Percentiles rank a stretch among this genome's conserved stretches.
Conservation (phyloP, 2,888 invertebrate species). For the Leucophenga montana region DNA sequence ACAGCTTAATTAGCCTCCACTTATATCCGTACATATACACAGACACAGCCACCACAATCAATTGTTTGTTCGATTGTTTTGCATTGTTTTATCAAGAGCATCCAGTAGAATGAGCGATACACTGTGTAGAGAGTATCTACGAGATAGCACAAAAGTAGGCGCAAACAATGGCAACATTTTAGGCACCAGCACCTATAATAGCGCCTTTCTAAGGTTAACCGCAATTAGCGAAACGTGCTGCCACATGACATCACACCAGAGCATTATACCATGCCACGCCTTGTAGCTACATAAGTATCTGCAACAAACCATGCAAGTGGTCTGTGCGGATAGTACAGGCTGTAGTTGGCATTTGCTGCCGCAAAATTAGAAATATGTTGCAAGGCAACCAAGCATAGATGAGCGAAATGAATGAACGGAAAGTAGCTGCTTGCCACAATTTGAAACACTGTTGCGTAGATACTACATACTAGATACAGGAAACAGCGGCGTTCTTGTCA, state of each 20-base stretch:
- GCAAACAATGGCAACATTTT: constrained; percentile 27
- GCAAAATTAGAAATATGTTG: too few relatives aligned
- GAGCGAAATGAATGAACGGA: too few relatives aligned
- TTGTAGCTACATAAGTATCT: background rate
- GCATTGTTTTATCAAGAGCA: background rate
- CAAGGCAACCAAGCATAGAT: too few relatives aligned
- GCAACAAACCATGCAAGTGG: background rate
- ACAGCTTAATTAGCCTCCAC: constrained; percentile 20
- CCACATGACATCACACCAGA: too few relatives aligned
- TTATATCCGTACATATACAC: background rate
- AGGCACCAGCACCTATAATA: background rate
- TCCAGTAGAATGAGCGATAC: too few relatives aligned
- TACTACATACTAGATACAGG: background rate
- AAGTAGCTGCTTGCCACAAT: too few relatives aligned
- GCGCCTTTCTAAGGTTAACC: constrained; percentile 25
- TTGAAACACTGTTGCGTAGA: constrained; percentile 20
- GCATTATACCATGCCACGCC: too few relatives aligned
- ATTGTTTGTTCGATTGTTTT: background rate
- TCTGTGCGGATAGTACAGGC: background rate
- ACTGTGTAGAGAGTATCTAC: background rate
- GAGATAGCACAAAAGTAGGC: constrained; percentile 14
- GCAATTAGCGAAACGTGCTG: constrained; percentile 22
- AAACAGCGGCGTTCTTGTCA: background rate
- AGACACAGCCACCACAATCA: background rate
- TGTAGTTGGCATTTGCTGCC: too few relatives aligned